These are phyloP conservation scores for Apamea epomidion DNA, from an alignment of 2,888 invertebrate species.

Conservation along the genomic window DNA sequence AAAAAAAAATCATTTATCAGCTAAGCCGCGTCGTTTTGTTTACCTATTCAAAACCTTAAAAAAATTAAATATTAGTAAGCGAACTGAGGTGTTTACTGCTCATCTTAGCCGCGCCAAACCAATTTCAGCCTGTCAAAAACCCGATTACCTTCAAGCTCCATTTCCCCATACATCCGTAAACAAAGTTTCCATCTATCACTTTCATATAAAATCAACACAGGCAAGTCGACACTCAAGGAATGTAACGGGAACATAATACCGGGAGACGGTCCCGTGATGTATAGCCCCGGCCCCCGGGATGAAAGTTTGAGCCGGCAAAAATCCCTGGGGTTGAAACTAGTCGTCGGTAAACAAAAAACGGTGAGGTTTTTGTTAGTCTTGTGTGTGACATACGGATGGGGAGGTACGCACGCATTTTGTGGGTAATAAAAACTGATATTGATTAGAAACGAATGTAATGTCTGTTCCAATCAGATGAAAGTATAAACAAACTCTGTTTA, in stretches of 20 bases:
- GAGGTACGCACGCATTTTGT: background rate
- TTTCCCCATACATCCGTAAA: constrained; percentile 27
- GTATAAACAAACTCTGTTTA: background rate
- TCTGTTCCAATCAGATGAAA: background rate
- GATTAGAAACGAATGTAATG: background rate
- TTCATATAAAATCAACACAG: constrained; percentile 51
- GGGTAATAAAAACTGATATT: background rate
- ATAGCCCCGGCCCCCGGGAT: constrained; percentile 63
- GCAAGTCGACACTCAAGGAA: constrained; percentile 52
- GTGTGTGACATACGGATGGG: constrained; percentile 56
- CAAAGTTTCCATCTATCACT: constrained; percentile 46
- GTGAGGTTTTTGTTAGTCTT: constrained; percentile 65
- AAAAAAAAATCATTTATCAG: no score
- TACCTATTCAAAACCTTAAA: background rate
- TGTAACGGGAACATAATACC: constrained; percentile 49
- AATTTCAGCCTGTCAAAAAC: constrained; percentile 7
- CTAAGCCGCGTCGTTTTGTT: background rate
- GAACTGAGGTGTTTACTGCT: background rate
- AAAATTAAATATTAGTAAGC: background rate
- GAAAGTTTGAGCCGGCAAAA: constrained; percentile 70
- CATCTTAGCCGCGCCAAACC: background rate
- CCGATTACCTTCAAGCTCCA: constrained; percentile 15
- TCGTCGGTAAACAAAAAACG: constrained; percentile 72
- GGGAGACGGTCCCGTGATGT: constrained; percentile 64
- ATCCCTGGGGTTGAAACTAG: constrained; percentile 71